Evolutionary conservation across 2,113 vertebrate species (phyloP).

Genomic region (Heterotis niloticus): DNA sequence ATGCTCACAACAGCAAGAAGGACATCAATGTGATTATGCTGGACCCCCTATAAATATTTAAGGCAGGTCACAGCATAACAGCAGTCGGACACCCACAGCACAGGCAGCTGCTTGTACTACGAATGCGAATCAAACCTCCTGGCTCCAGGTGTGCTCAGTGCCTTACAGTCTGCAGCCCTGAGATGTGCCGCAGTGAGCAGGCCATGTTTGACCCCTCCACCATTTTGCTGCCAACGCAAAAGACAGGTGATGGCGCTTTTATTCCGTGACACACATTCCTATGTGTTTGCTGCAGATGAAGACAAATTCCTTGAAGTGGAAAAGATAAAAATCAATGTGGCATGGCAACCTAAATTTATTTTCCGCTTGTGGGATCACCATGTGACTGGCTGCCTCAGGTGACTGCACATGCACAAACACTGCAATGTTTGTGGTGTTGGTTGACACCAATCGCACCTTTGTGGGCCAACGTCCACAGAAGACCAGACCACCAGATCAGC

Average conservation of each 20-base stretch:
- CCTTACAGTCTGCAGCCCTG: no score
- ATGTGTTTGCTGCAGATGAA: conserved; percentile 52
- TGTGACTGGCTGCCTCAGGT: conserved; percentile 65
- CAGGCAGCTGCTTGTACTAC: conserved; percentile 49
- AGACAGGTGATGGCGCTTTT: not conserved
- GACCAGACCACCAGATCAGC: not conserved
- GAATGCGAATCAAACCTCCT: conserved; percentile 31
- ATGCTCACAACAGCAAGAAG: conserved; percentile 57
- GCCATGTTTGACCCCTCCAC: not conserved
- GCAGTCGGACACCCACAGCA: conserved; percentile 32
- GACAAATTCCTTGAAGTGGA: conserved; percentile 63
- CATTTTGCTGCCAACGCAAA: not conserved
- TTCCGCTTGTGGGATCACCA: conserved; percentile 54
- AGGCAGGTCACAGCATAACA: conserved; percentile 27
- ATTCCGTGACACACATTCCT: not conserved
- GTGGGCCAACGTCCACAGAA: conserved; percentile 13
- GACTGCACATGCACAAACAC: conserved; percentile 62
- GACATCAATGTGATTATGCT: conserved; percentile 56
- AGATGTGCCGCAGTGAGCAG: not conserved
- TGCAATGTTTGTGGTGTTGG: conserved; percentile 61
- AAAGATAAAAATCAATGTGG: conserved; percentile 59
- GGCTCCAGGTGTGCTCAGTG: no score
- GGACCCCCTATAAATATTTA: conserved; percentile 49
- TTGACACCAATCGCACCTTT: conserved; percentile 53
- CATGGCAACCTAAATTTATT: conserved; percentile 68